Conservation (phyloP, 2,113 vertebrate species). For the Todiramphus saurophagus region DNA sequence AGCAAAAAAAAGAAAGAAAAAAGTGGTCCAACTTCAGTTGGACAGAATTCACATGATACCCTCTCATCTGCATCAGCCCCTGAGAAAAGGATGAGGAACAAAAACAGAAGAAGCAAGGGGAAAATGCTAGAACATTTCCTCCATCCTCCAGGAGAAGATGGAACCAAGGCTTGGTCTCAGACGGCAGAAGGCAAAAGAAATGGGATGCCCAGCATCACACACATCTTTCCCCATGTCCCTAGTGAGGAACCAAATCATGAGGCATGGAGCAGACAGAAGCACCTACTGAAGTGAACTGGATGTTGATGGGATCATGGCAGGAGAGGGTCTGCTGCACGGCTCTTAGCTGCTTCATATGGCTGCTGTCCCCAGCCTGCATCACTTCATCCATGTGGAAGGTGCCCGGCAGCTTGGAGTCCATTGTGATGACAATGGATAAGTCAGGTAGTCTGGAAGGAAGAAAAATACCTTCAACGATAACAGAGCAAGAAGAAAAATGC, state of each 20-base stretch:
- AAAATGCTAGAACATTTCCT: background rate
- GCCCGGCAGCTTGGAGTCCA: constrained; percentile 83
- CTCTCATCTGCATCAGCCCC: background rate
- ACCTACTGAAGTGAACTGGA: constrained; percentile 95
- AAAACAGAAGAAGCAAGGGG: background rate
- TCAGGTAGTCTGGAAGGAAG: constrained; percentile 84
- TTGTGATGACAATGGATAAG: constrained; percentile 80
- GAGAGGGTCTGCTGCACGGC: constrained; percentile 78
- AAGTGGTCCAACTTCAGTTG: background rate
- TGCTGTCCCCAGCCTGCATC: constrained; percentile 80
- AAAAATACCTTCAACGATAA: background rate
- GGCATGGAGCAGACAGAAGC: background rate
- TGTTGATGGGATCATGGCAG: constrained; percentile 89
- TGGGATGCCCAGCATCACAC: background rate
- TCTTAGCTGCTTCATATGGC: constrained; percentile 74
- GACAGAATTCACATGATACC: background rate
- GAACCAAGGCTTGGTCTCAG: background rate
- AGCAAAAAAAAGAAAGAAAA: background rate
- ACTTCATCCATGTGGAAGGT: constrained; percentile 84
- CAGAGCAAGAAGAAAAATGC: background rate
- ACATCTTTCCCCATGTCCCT: fast-evolving
- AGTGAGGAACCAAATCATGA: background rate
- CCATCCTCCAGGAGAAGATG: background rate
- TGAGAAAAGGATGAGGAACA: background rate
- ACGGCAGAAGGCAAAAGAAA: background rate